Percentiles rank a stretch among this genome's conserved stretches.
Evolutionary conservation across 2,888 invertebrate genomes (phyloP).

Genomic region (Diaphora mendica): DNA sequence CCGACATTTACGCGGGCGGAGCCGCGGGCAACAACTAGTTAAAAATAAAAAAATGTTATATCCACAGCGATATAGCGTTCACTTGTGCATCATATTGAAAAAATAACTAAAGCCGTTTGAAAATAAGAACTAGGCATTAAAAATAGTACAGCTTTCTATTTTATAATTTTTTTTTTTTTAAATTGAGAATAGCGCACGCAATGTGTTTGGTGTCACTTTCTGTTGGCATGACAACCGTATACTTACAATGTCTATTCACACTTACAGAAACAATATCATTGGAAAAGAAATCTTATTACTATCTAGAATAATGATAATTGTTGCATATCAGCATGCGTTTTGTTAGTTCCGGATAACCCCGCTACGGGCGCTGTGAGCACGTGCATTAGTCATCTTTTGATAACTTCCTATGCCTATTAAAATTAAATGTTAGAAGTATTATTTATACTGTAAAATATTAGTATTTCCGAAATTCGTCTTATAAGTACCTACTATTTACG

Average conservation of each 20-base stretch:
- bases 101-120: no score
- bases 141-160: background rate
- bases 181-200: background rate
- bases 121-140: background rate
- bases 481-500: background rate
- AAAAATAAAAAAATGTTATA: no score
- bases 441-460: background rate
- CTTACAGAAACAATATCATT: background rate
- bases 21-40: no score
- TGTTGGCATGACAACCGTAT: background rate
- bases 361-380: background rate
- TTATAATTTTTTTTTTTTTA: background rate
- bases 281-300: background rate
- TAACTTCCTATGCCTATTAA: background rate
- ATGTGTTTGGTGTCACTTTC: background rate
- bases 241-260: background rate
- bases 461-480: background rate
- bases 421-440: background rate
- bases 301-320: background rate
- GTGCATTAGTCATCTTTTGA: background rate
- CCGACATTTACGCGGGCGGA: no score
- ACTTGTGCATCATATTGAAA: no score
- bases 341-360: background rate
- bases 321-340: background rate
- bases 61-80: no score